These are phyloP conservation scores for Pseudocheirus occidentalis DNA, from an alignment of 2,797 vertebrate species.

Conservation along the genomic window DNA sequence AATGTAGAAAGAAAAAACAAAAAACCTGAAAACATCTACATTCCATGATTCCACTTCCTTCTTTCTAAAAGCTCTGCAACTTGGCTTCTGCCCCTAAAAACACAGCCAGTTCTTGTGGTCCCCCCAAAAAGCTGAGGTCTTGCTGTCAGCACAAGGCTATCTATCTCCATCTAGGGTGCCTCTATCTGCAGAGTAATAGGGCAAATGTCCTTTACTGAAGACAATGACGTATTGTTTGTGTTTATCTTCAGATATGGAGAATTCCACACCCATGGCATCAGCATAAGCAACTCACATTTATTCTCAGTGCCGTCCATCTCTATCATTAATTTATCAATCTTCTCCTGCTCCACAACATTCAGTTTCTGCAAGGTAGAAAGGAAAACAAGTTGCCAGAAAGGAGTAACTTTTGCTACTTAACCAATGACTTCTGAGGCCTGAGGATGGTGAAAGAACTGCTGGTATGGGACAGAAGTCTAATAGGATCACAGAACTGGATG, in stretches of 20 bases:
- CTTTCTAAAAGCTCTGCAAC: background rate
- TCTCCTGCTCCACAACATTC: conserved; percentile 93
- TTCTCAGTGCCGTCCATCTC: conserved; percentile 99
- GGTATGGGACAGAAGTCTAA: background rate
- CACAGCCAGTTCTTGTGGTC: background rate
- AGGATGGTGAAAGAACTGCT: background rate
- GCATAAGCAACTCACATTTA: conserved; percentile 89
- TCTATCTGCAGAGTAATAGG: background rate
- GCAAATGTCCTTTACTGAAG: background rate
- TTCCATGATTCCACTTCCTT: background rate
- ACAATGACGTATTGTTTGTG: background rate
- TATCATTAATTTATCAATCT: conserved; percentile 97
- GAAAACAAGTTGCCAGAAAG: background rate
- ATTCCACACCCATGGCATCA: rapidly evolving
- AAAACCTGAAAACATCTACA: background rate
- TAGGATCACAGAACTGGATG: background rate
- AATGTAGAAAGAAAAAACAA: background rate
- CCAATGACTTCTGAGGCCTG: background rate
- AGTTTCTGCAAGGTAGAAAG: conserved; percentile 85
- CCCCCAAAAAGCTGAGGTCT: background rate
- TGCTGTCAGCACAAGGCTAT: background rate
- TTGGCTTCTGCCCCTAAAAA: background rate
- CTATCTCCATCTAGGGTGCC: background rate
- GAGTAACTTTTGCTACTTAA: background rate
- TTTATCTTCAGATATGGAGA: background rate